Evolutionary conservation across 2,888 invertebrate species (phyloP).

Genomic region (Diarsia rubi): DNA sequence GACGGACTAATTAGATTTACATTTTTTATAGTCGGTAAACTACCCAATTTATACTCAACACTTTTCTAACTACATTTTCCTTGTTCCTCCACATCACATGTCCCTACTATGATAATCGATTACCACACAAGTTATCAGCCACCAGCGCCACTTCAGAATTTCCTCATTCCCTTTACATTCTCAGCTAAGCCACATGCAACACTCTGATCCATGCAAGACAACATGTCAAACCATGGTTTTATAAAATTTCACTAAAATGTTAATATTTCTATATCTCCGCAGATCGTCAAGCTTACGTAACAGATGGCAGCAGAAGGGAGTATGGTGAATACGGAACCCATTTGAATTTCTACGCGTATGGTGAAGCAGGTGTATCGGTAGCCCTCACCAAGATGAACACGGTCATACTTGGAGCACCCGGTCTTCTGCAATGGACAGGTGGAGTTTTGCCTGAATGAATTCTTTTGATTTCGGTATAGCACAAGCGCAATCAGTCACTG

Average conservation of each 20-base stretch:
- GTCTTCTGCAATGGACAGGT: conserved; percentile 92
- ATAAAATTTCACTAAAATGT: neutral
- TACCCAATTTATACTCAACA: too few relatives aligned
- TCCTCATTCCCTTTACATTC: too few relatives aligned
- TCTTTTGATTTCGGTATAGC: neutral
- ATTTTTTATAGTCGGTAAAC: too few relatives aligned
- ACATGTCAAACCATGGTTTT: too few relatives aligned
- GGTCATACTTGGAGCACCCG: conserved; percentile 91
- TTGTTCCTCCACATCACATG: too few relatives aligned
- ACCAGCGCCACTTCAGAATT: too few relatives aligned
- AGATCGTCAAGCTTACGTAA: conserved; percentile 80
- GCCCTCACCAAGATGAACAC: conserved; percentile 84
- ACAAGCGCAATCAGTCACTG: neutral
- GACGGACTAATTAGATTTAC: too few relatives aligned
- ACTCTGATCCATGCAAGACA: too few relatives aligned
- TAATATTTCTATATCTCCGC: conserved; percentile 3
- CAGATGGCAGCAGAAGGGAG: conserved; percentile 75
- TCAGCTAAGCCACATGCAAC: too few relatives aligned
- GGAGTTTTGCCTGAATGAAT: neutral
- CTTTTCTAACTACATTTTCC: too few relatives aligned
- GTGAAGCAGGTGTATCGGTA: conserved; percentile 88
- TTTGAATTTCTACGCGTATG: conserved; percentile 88
- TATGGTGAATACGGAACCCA: conserved; percentile 80
- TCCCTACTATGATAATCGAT: too few relatives aligned
- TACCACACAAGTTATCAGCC: too few relatives aligned